Conservation (phyloP, 2,888 invertebrate genomes). For the Trachelus stipa region DNA sequence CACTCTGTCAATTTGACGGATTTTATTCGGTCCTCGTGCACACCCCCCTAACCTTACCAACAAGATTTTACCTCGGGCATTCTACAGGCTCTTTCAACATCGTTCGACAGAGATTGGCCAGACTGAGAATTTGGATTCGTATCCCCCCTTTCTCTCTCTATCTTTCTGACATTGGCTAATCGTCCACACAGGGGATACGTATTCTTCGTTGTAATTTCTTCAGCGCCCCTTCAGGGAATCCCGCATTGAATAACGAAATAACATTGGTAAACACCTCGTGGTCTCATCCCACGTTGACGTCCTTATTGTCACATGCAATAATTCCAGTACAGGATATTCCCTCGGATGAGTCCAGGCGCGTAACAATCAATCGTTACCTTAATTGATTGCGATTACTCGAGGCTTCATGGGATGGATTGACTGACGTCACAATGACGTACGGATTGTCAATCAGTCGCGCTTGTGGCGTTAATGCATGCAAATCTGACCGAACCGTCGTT, state of each 20-base stretch:
- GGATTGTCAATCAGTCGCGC: conserved; percentile 66
- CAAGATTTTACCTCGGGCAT: conserved; percentile 2
- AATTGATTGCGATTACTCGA: conserved; percentile 61
- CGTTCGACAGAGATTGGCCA: background rate
- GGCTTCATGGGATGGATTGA: conserved; percentile 44
- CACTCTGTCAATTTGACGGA: conserved; percentile 48
- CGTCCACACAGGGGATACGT: background rate
- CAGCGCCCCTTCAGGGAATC: background rate
- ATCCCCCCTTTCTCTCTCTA: background rate
- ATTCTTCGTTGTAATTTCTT: background rate
- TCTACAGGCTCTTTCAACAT: background rate
- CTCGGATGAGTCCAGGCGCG: conserved; percentile 17
- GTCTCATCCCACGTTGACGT: background rate
- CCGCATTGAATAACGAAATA: background rate
- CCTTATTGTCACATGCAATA: background rate
- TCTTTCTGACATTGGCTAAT: background rate
- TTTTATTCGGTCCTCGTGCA: conserved; percentile 41
- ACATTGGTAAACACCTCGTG: background rate
- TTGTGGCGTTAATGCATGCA: conserved; percentile 66
- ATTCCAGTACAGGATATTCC: conserved; percentile 33
- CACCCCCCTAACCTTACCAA: conserved; percentile 18
- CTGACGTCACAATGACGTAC: conserved; percentile 64
- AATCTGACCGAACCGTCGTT: conserved; percentile 52
- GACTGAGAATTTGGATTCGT: background rate
- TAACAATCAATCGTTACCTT: conserved; percentile 41